These are phyloP conservation scores for Yponomeuta evonymella DNA, from an alignment of 2,888 invertebrate genomes.

Conservation along the genomic window DNA sequence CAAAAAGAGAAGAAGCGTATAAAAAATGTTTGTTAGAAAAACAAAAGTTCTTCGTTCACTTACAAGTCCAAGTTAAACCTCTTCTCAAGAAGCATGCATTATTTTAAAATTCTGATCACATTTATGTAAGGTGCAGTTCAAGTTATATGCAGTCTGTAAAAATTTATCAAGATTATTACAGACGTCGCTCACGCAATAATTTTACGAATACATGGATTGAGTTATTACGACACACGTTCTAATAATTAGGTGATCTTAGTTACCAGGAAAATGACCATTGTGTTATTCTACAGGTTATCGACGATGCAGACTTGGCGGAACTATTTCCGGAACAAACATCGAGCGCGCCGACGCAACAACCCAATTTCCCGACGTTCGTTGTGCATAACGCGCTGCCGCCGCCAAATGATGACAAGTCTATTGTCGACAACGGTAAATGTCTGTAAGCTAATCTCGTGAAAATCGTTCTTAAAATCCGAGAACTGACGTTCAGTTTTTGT, in stretches of 20 bases:
- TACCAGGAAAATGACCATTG: background rate
- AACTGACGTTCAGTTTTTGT: constrained; percentile 12
- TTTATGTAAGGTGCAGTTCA: too few species aligned
- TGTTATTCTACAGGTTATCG: constrained; percentile 76
- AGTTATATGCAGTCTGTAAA: too few species aligned
- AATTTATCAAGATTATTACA: too few species aligned
- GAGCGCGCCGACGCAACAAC: constrained; percentile 75
- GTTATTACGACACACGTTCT: too few species aligned
- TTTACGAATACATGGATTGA: too few species aligned
- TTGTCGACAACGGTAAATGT: constrained; percentile 64
- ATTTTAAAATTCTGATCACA: too few species aligned
- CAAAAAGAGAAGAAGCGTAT: too few species aligned
- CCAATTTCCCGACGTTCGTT: constrained; percentile 74
- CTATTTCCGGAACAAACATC: constrained; percentile 83
- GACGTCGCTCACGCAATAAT: too few species aligned
- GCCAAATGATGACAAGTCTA: constrained; percentile 61
- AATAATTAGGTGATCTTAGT: background rate
- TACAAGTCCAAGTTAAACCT: too few species aligned
- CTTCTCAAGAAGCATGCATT: too few species aligned
- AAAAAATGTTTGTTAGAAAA: too few species aligned
- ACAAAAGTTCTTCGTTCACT: too few species aligned
- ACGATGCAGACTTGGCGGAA: constrained; percentile 87
- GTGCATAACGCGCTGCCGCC: constrained; percentile 54
- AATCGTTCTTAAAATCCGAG: background rate
- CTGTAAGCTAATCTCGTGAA: background rate